Base-by-base conservation (phyloP, 64 coral and sea anemone genomes). In the Platygyra sinensis region DNA sequence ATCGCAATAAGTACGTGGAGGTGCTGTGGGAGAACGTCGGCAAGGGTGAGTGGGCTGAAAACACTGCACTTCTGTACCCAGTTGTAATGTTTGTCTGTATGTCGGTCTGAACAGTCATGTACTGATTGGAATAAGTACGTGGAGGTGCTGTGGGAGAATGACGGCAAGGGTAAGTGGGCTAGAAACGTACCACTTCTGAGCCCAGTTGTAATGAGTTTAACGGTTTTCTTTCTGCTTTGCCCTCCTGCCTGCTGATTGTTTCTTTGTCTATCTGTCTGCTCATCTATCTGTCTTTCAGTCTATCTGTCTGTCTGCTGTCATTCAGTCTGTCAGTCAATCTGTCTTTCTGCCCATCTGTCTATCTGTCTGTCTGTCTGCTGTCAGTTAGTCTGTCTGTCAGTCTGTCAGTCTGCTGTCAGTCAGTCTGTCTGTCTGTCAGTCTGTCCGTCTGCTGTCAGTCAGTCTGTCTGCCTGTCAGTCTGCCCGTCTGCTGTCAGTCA, bases 71-170 rank as follows among this genome's bases (percentile, higher is more conserved):
- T 52, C 54, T 80, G 10, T 13, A n/a, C 29, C 14, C 28, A 51
- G 25, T 80, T 54, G 1, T 36, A 36, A 36, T 36, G 33, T 36
- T 36, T 36, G 33, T 36, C 33, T 36, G 33, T 36, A 36, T 36
- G 33, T 36, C 33, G 1, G 3, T 36, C 33, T 29, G 89, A 91
- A 60, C 89, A 91, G 25, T 91, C 89, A 17, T 64, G 89, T 14
- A 50, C 89, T 46, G 89, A 91, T 52, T 50, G 89, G 10, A 76
- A 83, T 50, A 72, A 91, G 63, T 83, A 91, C 62, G 89, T 91
- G 28, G 89, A 91, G 79, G 30, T 91, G 14, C 50, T 91, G 65
- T 91, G 89, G 89, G 89, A 91, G 52, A 91, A 91, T 72, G 72
- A 83, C 12, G 89, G 51, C 24, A 15, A 55, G 38, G 89, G 89